Base-by-base conservation (phyloP, 2,797 vertebrate genomes). In the Phataginus tetradactyla region DNA sequence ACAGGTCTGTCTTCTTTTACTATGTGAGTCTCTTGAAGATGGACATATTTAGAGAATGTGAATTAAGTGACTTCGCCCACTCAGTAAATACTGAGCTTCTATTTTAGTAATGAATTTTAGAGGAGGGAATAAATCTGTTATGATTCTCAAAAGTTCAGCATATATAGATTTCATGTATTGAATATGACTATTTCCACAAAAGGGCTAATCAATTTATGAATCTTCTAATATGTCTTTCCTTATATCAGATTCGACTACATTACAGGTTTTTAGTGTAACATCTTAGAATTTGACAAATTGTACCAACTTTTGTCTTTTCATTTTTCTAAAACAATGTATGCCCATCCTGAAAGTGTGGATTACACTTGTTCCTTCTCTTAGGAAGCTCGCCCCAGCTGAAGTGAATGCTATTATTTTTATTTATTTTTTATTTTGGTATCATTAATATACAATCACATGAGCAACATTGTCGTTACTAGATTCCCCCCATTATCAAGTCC, bases 131-230 rank as follows among this genome's bases (percentile, higher is more conserved):
- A 69, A 79, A 86, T 94, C 20, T 81, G 21, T 77, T 68, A n/a
- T 17, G 39, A 83, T 51, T 86, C 34, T 1, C 8, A 37, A 86
- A 63, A 34, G 81, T 34, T 81, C 27, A 93, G 9, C 37, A 13
- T 51, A 66, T 71, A 27, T 64, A 20, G 29, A 71, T 83, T 81
- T 91, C 14, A 51, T 72, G 21, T 72, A 15, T 93, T 79, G 37
- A 66, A 37, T 63, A 53, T 72, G 39, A 86, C 21, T 84, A 42
- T 96, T 87, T 95, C 55, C n/a, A 66, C 32, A 84, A 87, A 81
- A 78, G 39, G n/a, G 78, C 37, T 37, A 49, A 75, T 39, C 18
- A 53, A 21, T 23, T 80, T 93, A 25, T 81, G 72, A 64, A 20
- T 93, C 85, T 87, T 83, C 69, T 59, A 51, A 27, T 64, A 23